phyloP scores from a whole-genome alignment of 2,797 vertebrate species.

The Galago senegalensis region DNA sequence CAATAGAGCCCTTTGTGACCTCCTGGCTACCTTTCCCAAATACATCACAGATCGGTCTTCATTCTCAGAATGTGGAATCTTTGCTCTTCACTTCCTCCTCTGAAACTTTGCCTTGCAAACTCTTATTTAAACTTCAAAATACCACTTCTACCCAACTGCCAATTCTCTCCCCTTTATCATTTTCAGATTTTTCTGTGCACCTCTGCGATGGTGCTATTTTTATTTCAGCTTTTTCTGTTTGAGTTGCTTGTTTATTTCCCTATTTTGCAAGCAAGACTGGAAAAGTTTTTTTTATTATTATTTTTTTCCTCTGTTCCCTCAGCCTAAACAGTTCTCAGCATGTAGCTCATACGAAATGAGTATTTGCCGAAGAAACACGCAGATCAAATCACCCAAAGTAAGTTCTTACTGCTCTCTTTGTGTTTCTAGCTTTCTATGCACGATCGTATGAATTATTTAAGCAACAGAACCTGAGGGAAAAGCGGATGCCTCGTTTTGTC shows the following conservation, averaged over 20 bases:
- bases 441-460: background rate
- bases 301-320: background rate
- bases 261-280: background rate
- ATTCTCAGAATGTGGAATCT: accelerated
- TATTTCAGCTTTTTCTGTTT: background rate
- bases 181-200: background rate
- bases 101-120: background rate
- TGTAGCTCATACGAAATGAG: accelerated
- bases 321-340: background rate
- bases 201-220: background rate
- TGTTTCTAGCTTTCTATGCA: background rate
- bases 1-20: accelerated
- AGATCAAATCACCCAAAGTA: background rate
- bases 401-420: background rate
- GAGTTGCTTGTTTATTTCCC: background rate
- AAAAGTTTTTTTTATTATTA: background rate
- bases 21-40: background rate
- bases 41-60: background rate
- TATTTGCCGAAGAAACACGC: background rate
- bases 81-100: no score
- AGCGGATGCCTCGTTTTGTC: accelerated
- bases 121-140: background rate
- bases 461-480: background rate
- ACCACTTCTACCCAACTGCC: accelerated
- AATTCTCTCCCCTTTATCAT: accelerated